phyloP scores from a whole-genome alignment of 2,113 vertebrate genomes.

The Oenanthe melanoleuca region DNA sequence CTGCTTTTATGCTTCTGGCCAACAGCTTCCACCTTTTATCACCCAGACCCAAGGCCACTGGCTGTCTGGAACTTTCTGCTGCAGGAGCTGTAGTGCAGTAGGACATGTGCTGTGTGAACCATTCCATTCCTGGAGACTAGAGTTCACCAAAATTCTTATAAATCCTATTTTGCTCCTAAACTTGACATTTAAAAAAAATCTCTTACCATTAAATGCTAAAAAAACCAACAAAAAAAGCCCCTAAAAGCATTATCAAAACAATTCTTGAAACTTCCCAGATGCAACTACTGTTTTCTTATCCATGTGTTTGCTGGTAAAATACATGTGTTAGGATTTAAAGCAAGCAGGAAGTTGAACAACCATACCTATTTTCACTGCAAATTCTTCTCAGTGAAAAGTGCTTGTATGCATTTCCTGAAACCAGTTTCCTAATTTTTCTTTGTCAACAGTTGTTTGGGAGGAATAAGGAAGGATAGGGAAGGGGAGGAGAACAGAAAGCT shows the following conservation, averaged over 20 bases:
- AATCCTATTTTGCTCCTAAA: neutral
- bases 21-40: neutral
- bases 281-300: neutral
- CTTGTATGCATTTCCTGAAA: slow-evolving; percentile 12
- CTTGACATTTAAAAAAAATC: neutral
- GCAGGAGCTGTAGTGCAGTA: neutral
- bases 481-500: neutral
- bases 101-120: neutral
- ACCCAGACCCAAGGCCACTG: neutral
- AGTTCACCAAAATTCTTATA: neutral
- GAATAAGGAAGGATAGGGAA: neutral
- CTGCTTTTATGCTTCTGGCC: neutral
- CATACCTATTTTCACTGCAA: slow-evolving; percentile 1
- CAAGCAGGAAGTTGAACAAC: slow-evolving; percentile 1
- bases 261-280: neutral
- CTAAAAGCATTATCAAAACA: neutral
- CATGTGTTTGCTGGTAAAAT: neutral
- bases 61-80: neutral
- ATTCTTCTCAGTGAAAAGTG: neutral
- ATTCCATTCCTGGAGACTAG: neutral
- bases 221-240: neutral
- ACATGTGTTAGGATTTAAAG: neutral
- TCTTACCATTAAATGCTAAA: neutral
- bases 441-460: neutral
- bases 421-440: neutral